These are phyloP conservation scores for Megamerina dolium DNA, from an alignment of 2,888 invertebrate genomes.

Conservation along the genomic window DNA sequence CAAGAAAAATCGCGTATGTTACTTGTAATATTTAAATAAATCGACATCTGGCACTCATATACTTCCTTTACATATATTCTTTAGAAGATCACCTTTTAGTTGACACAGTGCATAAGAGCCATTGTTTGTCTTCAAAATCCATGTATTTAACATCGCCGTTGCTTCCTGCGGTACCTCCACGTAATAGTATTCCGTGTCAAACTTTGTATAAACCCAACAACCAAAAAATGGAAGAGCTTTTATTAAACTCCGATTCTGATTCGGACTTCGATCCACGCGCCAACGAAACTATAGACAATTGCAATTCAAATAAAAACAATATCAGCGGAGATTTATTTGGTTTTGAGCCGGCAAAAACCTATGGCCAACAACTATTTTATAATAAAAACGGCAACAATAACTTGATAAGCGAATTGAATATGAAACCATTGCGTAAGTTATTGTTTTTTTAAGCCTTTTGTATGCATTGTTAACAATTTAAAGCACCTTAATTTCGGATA, in stretches of 20 bases:
- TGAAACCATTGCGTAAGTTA: slow-evolving; percentile 63
- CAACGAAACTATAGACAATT: slow-evolving; percentile 56
- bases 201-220: slow-evolving; percentile 61
- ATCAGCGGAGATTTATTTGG: slow-evolving; percentile 48
- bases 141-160: slow-evolving; percentile 36
- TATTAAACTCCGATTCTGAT: slow-evolving; percentile 74
- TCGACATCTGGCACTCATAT: too few relatives aligned
- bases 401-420: slow-evolving; percentile 41
- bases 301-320: slow-evolving; percentile 28
- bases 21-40: too few relatives aligned
- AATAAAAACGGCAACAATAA: slow-evolving; percentile 36
- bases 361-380: slow-evolving; percentile 50
- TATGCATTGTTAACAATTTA: neutral
- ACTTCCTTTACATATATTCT: too few relatives aligned
- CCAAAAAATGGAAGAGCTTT: slow-evolving; percentile 69
- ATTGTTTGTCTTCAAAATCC: slow-evolving; percentile 33
- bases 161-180: slow-evolving; percentile 48
- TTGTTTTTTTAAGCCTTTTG: too few relatives aligned
- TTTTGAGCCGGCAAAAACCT: slow-evolving; percentile 48
- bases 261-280: slow-evolving; percentile 86
- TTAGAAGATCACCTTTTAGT: too few relatives aligned
- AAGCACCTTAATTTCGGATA: neutral
- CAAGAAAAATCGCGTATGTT: slow-evolving; percentile 32
- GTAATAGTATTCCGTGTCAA: slow-evolving; percentile 49
- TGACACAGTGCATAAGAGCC: too few relatives aligned